These are phyloP conservation scores for Nyctereutes procyonoides DNA, from an alignment of 2,113 vertebrate genomes.

Conservation along the genomic window DNA sequence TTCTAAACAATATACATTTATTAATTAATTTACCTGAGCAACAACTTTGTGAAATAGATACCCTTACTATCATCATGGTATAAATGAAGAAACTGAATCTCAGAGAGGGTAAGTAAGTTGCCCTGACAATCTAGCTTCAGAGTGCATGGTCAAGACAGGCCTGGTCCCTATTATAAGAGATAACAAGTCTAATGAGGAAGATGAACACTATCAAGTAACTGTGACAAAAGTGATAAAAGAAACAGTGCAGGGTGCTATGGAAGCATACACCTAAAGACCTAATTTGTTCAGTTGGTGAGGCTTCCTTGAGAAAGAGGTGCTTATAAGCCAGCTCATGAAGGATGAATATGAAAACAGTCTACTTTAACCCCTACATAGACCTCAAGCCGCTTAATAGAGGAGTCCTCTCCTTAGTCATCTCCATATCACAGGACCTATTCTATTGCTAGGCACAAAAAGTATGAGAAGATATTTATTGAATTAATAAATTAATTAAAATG, in stretches of 20 bases:
- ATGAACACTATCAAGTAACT: background rate
- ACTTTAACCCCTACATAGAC: background rate
- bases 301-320: background rate
- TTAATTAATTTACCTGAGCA: background rate
- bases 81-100: conserved; percentile 22
- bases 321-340: background rate
- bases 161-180: background rate
- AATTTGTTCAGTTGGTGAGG: background rate
- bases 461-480: background rate
- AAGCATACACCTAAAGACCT: background rate
- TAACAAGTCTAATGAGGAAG: background rate
- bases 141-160: background rate
- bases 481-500: background rate
- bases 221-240: background rate
- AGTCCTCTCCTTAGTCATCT: background rate
- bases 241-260: background rate
- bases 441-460: background rate
- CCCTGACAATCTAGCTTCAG: background rate
- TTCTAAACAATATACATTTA: background rate
- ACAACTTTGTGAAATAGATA: background rate
- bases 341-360: background rate
- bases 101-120: background rate
- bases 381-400: background rate
- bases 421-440: background rate
- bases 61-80: background rate